Evolutionary conservation across 1,140 invertebrate species (phyloP).

Genomic region (Sitobion miscanthi): DNA sequence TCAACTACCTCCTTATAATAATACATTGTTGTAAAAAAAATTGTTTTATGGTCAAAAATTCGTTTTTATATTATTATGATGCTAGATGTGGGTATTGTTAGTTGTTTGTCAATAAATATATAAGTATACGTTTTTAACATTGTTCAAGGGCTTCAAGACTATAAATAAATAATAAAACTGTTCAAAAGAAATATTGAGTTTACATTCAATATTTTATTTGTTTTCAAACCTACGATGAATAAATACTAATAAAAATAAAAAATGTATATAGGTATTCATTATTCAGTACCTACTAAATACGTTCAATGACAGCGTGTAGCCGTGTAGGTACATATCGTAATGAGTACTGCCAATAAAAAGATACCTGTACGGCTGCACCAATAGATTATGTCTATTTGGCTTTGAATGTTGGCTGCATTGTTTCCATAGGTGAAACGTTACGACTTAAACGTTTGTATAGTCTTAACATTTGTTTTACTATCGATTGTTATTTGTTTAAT

Average conservation of each 20-base stretch:
- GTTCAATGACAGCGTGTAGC: background rate
- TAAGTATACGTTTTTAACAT: background rate
- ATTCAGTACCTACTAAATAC: background rate
- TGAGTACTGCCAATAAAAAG: background rate
- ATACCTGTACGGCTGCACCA: background rate
- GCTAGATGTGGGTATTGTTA: background rate
- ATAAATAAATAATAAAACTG: background rate
- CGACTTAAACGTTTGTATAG: background rate
- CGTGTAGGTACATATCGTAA: background rate
- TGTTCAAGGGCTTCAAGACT: background rate
- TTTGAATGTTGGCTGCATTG: background rate
- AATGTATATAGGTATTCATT: background rate
- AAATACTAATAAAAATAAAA: background rate
- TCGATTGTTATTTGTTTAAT: constrained; percentile 16
- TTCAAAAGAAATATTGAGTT: background rate
- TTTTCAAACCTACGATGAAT: background rate
- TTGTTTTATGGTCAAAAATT: background rate
- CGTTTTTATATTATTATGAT: background rate
- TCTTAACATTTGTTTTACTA: constrained; percentile 1
- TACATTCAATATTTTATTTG: background rate
- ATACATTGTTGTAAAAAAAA: background rate
- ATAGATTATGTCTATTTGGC: background rate
- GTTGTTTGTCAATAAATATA: background rate
- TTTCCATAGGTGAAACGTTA: background rate
- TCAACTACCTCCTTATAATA: background rate